phyloP scores from a whole-genome alignment of 2,797 vertebrate genomes.

The Sphenopsis melanotis region DNA sequence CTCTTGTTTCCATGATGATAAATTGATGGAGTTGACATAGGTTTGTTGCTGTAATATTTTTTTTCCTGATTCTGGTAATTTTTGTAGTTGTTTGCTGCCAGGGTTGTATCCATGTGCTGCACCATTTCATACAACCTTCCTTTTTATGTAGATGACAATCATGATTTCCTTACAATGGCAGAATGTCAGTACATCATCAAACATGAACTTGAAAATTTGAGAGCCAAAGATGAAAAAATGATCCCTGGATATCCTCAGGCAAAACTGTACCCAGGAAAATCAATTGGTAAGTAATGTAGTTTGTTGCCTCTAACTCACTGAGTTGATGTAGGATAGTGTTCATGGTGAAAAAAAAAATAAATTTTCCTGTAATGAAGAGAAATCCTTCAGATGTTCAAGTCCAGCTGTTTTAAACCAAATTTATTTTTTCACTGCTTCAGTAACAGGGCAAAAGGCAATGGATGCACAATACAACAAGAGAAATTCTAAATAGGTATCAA shows the following conservation, averaged over 20 bases:
- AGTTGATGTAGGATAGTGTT: background rate
- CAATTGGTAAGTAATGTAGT: slow-evolving; percentile 75
- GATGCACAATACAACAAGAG: background rate
- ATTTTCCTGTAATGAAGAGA: background rate
- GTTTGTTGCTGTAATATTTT: background rate
- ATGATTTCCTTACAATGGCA: slow-evolving; percentile 88
- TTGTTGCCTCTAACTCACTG: background rate
- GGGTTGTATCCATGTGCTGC: background rate
- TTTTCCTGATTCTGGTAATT: background rate
- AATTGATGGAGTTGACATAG: background rate
- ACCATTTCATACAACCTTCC: background rate
- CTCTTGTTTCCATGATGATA: background rate
- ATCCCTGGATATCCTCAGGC: slow-evolving; percentile 88
- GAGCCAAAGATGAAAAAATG: slow-evolving; percentile 88
- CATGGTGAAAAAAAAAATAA: background rate
- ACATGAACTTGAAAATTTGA: slow-evolving; percentile 91
- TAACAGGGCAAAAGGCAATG: background rate
- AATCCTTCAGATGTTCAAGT: background rate
- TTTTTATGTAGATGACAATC: slow-evolving; percentile 84
- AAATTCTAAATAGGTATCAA: background rate
- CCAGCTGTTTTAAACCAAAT: background rate
- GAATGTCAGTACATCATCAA: slow-evolving; percentile 97
- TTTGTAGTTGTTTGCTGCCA: background rate
- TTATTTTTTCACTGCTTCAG: background rate
- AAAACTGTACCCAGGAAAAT: slow-evolving; percentile 95